These are phyloP conservation scores for Cheilosia grossa DNA, from an alignment of 2,888 invertebrate species.

Conservation along the genomic window DNA sequence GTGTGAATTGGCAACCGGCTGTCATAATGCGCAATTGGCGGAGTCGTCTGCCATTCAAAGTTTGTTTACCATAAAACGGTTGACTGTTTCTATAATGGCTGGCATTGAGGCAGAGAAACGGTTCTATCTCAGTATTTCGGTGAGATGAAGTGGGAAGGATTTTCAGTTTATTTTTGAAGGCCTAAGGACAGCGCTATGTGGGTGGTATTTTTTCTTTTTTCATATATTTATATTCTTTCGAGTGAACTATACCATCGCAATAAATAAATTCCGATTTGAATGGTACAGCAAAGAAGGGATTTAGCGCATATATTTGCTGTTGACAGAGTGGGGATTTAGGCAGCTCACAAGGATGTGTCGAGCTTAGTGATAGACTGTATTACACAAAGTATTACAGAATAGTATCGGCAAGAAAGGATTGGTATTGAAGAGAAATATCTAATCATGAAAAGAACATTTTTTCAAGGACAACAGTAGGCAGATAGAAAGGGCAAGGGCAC, in stretches of 20 bases:
- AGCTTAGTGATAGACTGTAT: no score
- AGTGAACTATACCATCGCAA: neutral
- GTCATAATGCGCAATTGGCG: constrained; percentile 41
- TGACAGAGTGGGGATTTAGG: neutral
- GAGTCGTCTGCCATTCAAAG: constrained; percentile 50
- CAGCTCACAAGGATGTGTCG: no score
- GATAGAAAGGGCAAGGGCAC: no score
- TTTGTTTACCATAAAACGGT: constrained; percentile 37
- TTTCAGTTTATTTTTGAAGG: constrained; percentile 10
- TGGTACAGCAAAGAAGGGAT: neutral
- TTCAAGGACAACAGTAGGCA: no score
- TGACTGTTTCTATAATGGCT: neutral
- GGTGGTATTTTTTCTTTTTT: no score
- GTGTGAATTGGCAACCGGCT: constrained; percentile 39
- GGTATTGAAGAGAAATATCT: no score
- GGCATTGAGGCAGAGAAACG: no score
- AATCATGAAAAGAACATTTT: no score
- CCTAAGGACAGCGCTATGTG: neutral
- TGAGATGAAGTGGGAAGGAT: neutral
- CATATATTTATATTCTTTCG: no score
- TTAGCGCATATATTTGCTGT: neutral
- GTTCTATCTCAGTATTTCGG: no score
- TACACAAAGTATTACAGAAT: no score
- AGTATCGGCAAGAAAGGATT: no score
- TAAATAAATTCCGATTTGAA: neutral